Percentiles rank a stretch among this genome's conserved stretches.
These are phyloP conservation scores for Harpagoxenus sublaevis DNA, from an alignment of 2,888 invertebrate species.

Conservation along the genomic window DNA sequence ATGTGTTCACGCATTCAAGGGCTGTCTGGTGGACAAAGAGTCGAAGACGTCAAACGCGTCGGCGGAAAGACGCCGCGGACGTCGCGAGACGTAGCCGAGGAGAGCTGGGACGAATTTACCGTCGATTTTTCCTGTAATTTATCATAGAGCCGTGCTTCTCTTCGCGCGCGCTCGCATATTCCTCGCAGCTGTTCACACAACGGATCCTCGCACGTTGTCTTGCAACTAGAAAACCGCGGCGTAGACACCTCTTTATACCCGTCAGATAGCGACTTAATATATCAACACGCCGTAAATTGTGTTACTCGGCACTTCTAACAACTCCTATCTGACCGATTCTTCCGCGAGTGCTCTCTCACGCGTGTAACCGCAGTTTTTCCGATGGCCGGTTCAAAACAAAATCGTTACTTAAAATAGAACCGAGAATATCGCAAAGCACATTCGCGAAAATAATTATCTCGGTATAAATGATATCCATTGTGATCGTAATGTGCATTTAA, in stretches of 20 bases:
- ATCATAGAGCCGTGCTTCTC: conserved; percentile 33
- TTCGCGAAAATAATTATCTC: not conserved
- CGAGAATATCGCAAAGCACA: not conserved
- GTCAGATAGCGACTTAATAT: conserved; percentile 60
- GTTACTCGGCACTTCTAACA: not conserved
- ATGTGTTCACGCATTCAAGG: not conserved
- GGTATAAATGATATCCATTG: not conserved
- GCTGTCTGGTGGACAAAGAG: conserved; percentile 6
- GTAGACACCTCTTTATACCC: conserved; percentile 62
- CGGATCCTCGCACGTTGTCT: conserved; percentile 47
- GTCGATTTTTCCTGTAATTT: conserved; percentile 61
- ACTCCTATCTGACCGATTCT: conserved; percentile 45
- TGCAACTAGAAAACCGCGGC: conserved; percentile 50
- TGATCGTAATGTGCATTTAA: not conserved
- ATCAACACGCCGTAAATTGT: conserved; percentile 61
- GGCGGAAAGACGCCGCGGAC: not conserved
- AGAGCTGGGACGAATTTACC: conserved; percentile 41
- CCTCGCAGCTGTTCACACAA: conserved; percentile 74
- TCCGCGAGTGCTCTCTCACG: not conserved
- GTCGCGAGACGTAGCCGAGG: not conserved
- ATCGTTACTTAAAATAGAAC: not conserved
- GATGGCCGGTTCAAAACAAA: not conserved
- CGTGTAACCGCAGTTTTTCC: not conserved
- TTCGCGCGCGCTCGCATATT: conserved; percentile 55
- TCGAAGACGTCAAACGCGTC: conserved; percentile 12